Base-by-base conservation (phyloP, 2,888 invertebrate genomes). In the Melipona beecheii region DNA sequence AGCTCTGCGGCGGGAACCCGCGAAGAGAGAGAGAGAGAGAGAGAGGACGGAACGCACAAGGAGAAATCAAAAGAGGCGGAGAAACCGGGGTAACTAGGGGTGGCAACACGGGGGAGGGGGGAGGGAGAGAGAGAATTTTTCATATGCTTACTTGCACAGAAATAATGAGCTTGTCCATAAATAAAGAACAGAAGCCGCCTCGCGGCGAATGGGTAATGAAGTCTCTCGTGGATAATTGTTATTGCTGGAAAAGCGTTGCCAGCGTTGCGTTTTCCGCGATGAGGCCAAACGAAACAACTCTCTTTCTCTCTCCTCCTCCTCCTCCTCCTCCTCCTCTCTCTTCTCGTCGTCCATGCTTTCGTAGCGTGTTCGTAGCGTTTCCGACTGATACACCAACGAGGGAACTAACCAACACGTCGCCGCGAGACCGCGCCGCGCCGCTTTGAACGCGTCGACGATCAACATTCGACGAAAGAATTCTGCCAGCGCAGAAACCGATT, bases 111-210 rank as follows among this genome's bases (percentile, higher is more conserved):
- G n/a, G 88, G 85, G 1, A 1, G 1, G 0, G 5, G 36, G 9
- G 43, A 2, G 11, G 2, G 1, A 2, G 89, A 90, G 91, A 90
- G 89, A 89, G 90, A 92, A 93, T 93, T 93, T 93, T 94, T 93
- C 92, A 93, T 94, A 93, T 94, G 94, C 93, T 93, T 92, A 94
- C 93, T 92, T 94, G 93, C 92, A 94, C 94, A 93, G 93, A 93
- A 94, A 94, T 94, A 94, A 94, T 93, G 94, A 94, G 93, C 93
- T 92, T 94, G 92, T 93, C 92, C 93, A 93, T 94, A 93, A 94
- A 94, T 94, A 93, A 93, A 93, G 93, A 93, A 93, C 93, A 91
- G 91, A 91, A 90, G 90, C 89, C 86, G 92, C 92, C 74, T 91
- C 90, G 91, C 90, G 92, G 91, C 92, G 92, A 93, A 92, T 93